phyloP scores from a whole-genome alignment of 2,888 invertebrate genomes.

The Drosophila mimica region DNA sequence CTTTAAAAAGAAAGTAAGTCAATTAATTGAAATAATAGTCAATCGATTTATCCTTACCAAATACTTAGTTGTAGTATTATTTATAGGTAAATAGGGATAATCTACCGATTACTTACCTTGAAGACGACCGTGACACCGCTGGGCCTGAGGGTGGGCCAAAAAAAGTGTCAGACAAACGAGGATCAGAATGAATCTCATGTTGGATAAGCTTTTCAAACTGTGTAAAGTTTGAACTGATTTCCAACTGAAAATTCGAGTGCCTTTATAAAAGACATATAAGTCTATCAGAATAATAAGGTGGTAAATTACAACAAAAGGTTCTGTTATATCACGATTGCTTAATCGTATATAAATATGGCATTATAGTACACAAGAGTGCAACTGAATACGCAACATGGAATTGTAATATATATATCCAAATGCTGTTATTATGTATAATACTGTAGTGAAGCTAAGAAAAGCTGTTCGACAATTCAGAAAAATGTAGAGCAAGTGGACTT shows the following conservation, averaged over 20 bases:
- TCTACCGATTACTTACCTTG: neutral
- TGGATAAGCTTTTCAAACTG: neutral
- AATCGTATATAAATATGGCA: too few relatives aligned
- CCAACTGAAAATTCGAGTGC: neutral
- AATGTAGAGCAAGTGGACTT: neutral
- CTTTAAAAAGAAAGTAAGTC: too few relatives aligned
- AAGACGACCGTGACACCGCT: conserved; percentile 5
- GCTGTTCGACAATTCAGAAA: too few relatives aligned
- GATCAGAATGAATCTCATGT: conserved; percentile 43
- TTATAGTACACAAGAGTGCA: neutral
- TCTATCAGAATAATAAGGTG: too few relatives aligned
- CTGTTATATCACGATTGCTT: too few relatives aligned
- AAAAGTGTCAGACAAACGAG: conserved; percentile 27
- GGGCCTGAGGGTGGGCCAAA: conserved; percentile 27
- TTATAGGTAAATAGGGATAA: neutral
- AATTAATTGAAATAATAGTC: too few relatives aligned
- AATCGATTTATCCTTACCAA: too few relatives aligned
- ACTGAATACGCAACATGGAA: neutral
- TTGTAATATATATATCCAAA: neutral
- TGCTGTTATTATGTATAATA: neutral
- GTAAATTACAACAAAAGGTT: too few relatives aligned
- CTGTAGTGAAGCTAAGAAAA: too few relatives aligned
- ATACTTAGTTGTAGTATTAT: neutral
- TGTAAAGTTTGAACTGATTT: conserved; percentile 26
- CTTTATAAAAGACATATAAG: neutral